phyloP scores from a whole-genome alignment of 2,113 vertebrate genomes.

The Xyliphius kryptos region DNA sequence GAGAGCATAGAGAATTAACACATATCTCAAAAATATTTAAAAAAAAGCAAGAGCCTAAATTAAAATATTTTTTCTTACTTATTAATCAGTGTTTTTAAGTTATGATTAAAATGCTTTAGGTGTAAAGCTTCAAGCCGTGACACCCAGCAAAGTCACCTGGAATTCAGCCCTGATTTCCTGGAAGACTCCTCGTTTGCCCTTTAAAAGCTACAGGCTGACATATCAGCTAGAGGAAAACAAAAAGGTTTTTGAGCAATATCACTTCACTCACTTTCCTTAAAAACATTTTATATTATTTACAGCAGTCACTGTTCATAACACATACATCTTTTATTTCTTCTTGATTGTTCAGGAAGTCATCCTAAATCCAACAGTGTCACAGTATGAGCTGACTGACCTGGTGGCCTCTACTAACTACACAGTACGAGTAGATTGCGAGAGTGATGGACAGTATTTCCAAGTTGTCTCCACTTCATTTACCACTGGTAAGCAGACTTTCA shows the following conservation, averaged over 20 bases:
- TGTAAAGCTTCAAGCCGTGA: conserved; percentile 55
- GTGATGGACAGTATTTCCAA: conserved; percentile 52
- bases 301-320: too few species aligned
- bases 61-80: too few species aligned
- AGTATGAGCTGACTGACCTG: conserved; percentile 67
- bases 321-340: not conserved
- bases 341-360: conserved; percentile 66
- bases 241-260: conserved; percentile 53
- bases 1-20: too few species aligned
- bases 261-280: too few species aligned
- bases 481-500: conserved; percentile 64
- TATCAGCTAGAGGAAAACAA: conserved; percentile 60
- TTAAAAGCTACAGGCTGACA: conserved; percentile 71
- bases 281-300: not conserved
- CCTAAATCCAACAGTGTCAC: conserved; percentile 59
- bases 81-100: too few species aligned
- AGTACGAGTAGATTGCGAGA: conserved; percentile 67
- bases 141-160: conserved; percentile 61
- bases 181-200: conserved; percentile 55
- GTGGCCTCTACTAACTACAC: conserved; percentile 66
- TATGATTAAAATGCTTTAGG: too few species aligned
- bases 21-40: too few species aligned
- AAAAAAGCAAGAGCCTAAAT: too few species aligned
- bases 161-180: conserved; percentile 68
- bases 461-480: conserved; percentile 69